These are phyloP conservation scores for Rhyacophila brunnea DNA, from an alignment of 1,140 invertebrate species.

Conservation along the genomic window DNA sequence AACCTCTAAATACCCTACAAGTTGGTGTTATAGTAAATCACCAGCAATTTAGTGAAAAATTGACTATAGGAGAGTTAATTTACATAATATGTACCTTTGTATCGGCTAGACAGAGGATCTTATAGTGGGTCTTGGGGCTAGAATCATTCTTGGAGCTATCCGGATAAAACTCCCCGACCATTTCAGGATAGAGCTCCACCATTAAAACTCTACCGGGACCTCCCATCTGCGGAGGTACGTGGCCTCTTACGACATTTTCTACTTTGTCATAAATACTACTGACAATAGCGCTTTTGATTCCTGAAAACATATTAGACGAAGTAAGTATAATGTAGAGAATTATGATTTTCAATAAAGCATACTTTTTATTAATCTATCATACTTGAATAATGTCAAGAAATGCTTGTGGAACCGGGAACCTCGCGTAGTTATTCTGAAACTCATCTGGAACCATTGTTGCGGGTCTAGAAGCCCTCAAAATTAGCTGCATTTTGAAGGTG, in stretches of 20 bases:
- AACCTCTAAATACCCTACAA: too few relatives aligned
- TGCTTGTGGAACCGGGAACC: too few relatives aligned
- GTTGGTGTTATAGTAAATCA: too few relatives aligned
- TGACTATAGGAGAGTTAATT: too few relatives aligned
- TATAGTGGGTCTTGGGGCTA: constrained; percentile 17
- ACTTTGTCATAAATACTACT: constrained; percentile 30
- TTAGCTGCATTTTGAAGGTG: too few relatives aligned
- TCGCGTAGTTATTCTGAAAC: too few relatives aligned
- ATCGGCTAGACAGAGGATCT: constrained; percentile 31
- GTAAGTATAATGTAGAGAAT: background rate
- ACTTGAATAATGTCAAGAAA: too few relatives aligned
- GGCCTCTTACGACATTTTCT: constrained; percentile 18
- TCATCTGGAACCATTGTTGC: too few relatives aligned
- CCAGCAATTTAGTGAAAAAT: too few relatives aligned
- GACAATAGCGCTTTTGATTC: constrained; percentile 29
- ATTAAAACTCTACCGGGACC: constrained; percentile 22
- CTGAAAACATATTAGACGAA: constrained; percentile 10
- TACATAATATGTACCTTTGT: constrained; percentile 29
- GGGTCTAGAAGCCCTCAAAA: too few relatives aligned
- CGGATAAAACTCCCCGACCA: constrained; percentile 23
- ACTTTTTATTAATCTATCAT: background rate
- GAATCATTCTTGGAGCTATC: constrained; percentile 32
- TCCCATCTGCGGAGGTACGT: constrained; percentile 9
- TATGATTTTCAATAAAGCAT: background rate
- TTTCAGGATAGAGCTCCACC: constrained; percentile 29